Conservation (phyloP, 2,113 vertebrate species). For the Camelus bactrianus region DNA sequence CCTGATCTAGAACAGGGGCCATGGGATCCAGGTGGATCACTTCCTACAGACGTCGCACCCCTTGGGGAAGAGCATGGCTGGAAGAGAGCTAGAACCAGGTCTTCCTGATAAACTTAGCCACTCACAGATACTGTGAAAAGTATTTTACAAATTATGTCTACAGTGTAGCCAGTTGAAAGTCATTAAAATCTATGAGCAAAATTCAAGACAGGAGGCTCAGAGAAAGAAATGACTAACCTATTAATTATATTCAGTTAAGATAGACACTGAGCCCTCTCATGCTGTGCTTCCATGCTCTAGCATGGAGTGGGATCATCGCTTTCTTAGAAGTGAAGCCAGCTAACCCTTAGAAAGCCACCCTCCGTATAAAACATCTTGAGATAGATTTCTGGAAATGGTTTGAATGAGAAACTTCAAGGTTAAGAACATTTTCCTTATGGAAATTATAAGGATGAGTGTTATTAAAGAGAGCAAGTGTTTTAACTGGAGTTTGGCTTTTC, state of each 20-base stretch:
- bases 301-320: neutral
- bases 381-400: neutral
- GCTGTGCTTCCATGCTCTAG: accelerated
- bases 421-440: neutral
- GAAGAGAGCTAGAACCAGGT: neutral
- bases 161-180: neutral
- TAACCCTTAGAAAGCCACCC: neutral
- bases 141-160: neutral
- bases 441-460: neutral
- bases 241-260: neutral
- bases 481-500: conserved; percentile 60
- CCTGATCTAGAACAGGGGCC: neutral
- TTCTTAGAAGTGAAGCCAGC: neutral
- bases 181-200: conserved; percentile 22
- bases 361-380: neutral
- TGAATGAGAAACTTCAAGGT: neutral
- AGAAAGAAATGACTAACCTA: neutral
- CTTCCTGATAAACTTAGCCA: neutral
- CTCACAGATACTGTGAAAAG: neutral
- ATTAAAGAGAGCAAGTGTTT: neutral
- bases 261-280: neutral
- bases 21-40: neutral
- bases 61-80: neutral
- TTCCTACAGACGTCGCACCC: neutral
- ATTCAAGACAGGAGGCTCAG: neutral